A percentile compares a stretch with the other conserved stretches of the same genome.
phyloP scores from a whole-genome alignment of 2,797 vertebrate genomes.

The Capromys pilorides region DNA sequence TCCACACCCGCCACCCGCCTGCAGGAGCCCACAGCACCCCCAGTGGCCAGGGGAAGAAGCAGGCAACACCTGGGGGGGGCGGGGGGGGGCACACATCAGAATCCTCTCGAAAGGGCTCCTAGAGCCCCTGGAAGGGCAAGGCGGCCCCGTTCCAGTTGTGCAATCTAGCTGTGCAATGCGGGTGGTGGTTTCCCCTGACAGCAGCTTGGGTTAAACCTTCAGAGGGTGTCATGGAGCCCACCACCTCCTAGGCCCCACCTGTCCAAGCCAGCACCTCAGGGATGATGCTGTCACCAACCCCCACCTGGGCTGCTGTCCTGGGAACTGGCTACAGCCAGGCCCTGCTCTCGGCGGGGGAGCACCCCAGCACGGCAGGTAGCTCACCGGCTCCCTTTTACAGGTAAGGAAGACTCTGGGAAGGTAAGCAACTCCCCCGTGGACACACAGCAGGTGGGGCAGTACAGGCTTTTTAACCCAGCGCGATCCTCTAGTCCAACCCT shows the following conservation, averaged over 20 bases:
- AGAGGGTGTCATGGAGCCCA: background rate
- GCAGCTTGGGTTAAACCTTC: background rate
- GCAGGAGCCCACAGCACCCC: constrained; percentile 57
- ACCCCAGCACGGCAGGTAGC: rapidly evolving
- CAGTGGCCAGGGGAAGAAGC: background rate
- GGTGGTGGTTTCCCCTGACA: background rate
- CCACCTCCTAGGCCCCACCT: background rate
- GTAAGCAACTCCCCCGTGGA: background rate
- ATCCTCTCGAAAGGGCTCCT: background rate
- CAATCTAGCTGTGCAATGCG: rapidly evolving
- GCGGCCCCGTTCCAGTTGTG: background rate
- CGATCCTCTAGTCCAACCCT: background rate
- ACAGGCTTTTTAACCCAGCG: background rate
- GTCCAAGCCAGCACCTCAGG: background rate
- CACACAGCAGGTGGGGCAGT: rapidly evolving
- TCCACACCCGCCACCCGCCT: constrained; percentile 86
- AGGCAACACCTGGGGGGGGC: background rate
- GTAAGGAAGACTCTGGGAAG: background rate
- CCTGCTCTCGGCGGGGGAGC: rapidly evolving
- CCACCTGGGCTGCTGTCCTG: background rate
- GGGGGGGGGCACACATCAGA: background rate
- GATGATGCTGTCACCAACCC: background rate
- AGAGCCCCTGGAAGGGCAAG: background rate
- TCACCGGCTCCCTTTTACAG: background rate
- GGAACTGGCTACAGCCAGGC: background rate